Evolutionary conservation across 1,140 invertebrate species (phyloP), one percentile per base, ranked within the genome.

Genomic region (Venustaconcha ellipsiformis): DNA sequence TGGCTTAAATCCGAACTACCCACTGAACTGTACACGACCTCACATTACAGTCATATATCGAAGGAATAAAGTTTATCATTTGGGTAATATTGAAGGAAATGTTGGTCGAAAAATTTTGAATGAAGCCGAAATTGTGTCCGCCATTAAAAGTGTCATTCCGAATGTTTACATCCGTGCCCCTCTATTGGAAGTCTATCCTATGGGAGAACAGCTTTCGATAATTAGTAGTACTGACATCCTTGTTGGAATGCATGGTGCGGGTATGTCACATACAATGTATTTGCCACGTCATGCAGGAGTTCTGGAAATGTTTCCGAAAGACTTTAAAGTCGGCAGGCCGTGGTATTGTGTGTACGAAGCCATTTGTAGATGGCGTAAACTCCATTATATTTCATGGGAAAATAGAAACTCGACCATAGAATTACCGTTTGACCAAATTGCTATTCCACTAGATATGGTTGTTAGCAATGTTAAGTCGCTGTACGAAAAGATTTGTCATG

Each of bases 201-300:
- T 88, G 82, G 64, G 75, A 55, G 26, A 78, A 26, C 87, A 88
- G 74, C 74, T 88, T 57, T 63, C 82, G n/a, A 23, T 80, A 2
- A 79, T 87, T 18, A 60, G 76, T 62, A 96, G 97, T 82, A 93
- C 95, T 1, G 97, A 98, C 90, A 93, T 99, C 76, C 94, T 98
- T 72, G 95, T 99, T 86, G 97, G 97, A 30, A 98, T 99, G 90
- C 97, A 99, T 90, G 97, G 97, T 20, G 96, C 97, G 78, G 97
- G 97, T 0, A 88, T 99, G 26, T 97, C 97, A 0, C 97, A 99
- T 91, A 89, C 97, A 37, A 90, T 99, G 71, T 99, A 99, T 90
- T 90, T 99, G 80, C 97, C 97, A 0, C 94, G 97, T 88, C 98
- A 97, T 96, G 96, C 95, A 55, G 94, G 93, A 57, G 92, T 98